These are phyloP conservation scores for Sinocyclocheilus anophthalmus DNA, from an alignment of 2,113 vertebrate genomes.

Conservation along the genomic window DNA sequence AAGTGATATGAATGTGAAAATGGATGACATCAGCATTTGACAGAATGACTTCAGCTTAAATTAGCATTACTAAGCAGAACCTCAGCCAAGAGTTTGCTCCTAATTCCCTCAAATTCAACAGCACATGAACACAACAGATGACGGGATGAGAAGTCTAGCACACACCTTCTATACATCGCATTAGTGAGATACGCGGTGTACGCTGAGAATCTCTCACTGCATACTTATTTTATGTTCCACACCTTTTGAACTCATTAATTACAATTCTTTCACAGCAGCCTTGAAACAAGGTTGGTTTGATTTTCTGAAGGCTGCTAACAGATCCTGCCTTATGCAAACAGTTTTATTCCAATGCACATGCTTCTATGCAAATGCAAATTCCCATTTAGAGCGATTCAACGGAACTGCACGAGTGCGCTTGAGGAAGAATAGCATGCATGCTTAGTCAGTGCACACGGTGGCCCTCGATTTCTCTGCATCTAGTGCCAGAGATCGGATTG, in stretches of 20 bases:
- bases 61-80: conserved; percentile 26
- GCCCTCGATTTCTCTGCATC: background rate
- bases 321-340: background rate
- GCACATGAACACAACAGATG: background rate
- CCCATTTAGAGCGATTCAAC: conserved; percentile 23
- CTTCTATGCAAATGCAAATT: conserved; percentile 12
- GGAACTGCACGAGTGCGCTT: background rate
- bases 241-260: conserved; percentile 21
- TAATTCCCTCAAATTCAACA: background rate
- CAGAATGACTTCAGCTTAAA: conserved; percentile 14
- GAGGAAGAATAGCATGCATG: background rate
- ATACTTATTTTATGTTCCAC: conserved; percentile 7
- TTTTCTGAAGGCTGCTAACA: background rate
- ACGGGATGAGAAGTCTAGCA: background rate
- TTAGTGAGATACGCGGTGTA: background rate
- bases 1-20: conserved; percentile 21
- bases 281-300: conserved; percentile 16
- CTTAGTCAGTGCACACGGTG: background rate
- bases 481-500: conserved; percentile 33
- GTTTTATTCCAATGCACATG: conserved; percentile 1
- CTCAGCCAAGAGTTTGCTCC: background rate
- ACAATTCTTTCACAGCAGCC: background rate
- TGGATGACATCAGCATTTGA: conserved; percentile 23
- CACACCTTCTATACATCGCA: background rate
- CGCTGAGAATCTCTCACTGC: background rate